Conservation (phyloP, 2,797 vertebrate genomes). For the Leucoraja ocellata region DNA sequence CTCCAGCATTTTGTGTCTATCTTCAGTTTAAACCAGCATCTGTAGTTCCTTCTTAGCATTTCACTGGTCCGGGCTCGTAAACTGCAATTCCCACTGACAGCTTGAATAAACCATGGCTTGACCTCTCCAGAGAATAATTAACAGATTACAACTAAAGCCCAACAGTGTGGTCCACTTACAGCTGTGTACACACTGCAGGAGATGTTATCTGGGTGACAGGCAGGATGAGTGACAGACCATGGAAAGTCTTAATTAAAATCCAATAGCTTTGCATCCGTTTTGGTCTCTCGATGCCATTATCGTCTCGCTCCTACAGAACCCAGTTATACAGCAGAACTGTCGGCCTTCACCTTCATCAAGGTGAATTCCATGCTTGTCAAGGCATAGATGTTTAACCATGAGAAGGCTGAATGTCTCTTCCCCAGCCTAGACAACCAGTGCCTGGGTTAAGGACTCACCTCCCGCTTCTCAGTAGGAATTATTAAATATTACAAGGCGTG, state of each 20-base stretch:
- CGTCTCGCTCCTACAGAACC: neutral
- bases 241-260: conserved; percentile 24
- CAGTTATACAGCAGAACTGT: neutral
- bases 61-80: neutral
- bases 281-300: neutral
- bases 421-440: neutral
- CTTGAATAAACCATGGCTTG: neutral
- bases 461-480: too few relatives aligned
- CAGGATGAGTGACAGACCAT: conserved; percentile 9
- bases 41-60: neutral
- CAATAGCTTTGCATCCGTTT: neutral
- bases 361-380: neutral
- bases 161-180: conserved; percentile 19
- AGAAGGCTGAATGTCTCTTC: neutral
- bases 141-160: neutral
- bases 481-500: too few relatives aligned
- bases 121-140: conserved; percentile 29
- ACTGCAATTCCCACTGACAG: conserved; percentile 20
- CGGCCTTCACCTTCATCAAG: neutral
- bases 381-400: neutral
- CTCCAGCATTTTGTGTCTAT: too few relatives aligned
- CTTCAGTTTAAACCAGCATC: too few relatives aligned
- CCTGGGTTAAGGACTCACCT: neutral
- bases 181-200: neutral
- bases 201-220: conserved; percentile 32